Evolutionary conservation across 2,113 vertebrate genomes (phyloP), one percentile per base, ranked within the genome.

Genomic region (Tretioscincus oriximinensis): DNA sequence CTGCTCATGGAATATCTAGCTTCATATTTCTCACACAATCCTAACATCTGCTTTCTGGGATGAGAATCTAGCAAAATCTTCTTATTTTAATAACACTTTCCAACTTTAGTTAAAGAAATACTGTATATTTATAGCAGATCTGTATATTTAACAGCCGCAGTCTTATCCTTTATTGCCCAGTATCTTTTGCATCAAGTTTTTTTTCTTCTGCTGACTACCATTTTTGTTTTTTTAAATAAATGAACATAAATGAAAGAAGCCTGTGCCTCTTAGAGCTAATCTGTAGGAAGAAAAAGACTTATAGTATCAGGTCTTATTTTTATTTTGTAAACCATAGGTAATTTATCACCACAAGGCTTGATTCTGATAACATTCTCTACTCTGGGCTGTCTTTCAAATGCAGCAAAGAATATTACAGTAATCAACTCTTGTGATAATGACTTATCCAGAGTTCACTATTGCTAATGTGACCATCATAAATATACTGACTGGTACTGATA

Each of bases 21-120:
- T 88, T 90, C 86, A 86, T 82, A 68, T 81, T 81, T 87, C 77
- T 85, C 82, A 76, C 78, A 73, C 80, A 81, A 35, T 87, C 88
- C 61, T 72, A 65, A 22, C 47, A 80, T 69, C 35, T 0, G 0
- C 65, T 65, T 58, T 66, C 81, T 69, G 14, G 10, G 0, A 0
- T 12, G 61, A 54, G 8, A 8, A 51, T 31, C 45, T 68, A 35
- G 16, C 47, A 0, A 0, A 31, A n/a, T 3, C 54, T 60, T 26
- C 51, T 71, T 29, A 0, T 14, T 67, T 21, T 76, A 31, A 26
- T 11, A 11, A n/a, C 35, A 4, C 1, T 79, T 28, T 35, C 2
- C 54, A 10, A 2, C 58, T 21, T 51, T 45, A 47, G 1, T 9
- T 63, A 54, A 80, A 84, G 54, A 18, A 35, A 41, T 41, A 41